phyloP scores from a whole-genome alignment of 2,113 vertebrate species.

The Oostethus manadensis region DNA sequence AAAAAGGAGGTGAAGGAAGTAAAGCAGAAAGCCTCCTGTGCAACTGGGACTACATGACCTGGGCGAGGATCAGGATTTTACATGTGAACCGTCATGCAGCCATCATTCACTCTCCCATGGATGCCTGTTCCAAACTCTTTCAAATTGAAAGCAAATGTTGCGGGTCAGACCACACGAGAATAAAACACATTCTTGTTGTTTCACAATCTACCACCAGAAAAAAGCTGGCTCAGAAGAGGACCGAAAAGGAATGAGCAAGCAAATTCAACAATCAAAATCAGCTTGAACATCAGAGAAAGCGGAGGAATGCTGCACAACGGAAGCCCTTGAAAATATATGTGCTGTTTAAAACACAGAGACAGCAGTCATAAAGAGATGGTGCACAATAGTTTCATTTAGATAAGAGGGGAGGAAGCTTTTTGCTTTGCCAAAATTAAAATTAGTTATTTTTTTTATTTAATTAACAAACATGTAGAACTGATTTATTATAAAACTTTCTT shows the following conservation, averaged over 20 bases:
- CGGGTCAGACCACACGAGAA: slow-evolving; percentile 54
- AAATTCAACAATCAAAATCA: slow-evolving; percentile 58
- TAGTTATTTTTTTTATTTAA: neutral
- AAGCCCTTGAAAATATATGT: slow-evolving; percentile 25
- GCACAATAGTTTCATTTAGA: slow-evolving; percentile 17
- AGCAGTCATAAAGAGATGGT: slow-evolving; percentile 9
- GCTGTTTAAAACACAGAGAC: slow-evolving; percentile 17
- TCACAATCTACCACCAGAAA: slow-evolving; percentile 64
- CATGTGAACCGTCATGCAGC: slow-evolving; percentile 51
- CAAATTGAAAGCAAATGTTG: slow-evolving; percentile 72
- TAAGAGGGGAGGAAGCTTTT: neutral
- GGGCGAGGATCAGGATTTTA: slow-evolving; percentile 46
- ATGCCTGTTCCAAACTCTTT: slow-evolving; percentile 61
- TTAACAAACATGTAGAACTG: neutral
- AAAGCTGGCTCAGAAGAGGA: slow-evolving; percentile 55
- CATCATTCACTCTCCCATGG: slow-evolving; percentile 52
- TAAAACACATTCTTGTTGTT: slow-evolving; percentile 69
- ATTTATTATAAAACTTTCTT: neutral
- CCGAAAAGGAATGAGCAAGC: slow-evolving; percentile 55
- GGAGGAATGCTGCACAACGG: slow-evolving; percentile 34
- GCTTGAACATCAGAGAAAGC: slow-evolving; percentile 53
- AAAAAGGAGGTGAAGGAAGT: slow-evolving; percentile 43
- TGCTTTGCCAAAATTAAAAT: slow-evolving; percentile 7
- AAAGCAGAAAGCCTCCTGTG: slow-evolving; percentile 28
- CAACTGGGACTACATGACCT: slow-evolving; percentile 19